Evolutionary conservation across 2,888 invertebrate species (phyloP).

Genomic region (Chelonus formosanus): DNA sequence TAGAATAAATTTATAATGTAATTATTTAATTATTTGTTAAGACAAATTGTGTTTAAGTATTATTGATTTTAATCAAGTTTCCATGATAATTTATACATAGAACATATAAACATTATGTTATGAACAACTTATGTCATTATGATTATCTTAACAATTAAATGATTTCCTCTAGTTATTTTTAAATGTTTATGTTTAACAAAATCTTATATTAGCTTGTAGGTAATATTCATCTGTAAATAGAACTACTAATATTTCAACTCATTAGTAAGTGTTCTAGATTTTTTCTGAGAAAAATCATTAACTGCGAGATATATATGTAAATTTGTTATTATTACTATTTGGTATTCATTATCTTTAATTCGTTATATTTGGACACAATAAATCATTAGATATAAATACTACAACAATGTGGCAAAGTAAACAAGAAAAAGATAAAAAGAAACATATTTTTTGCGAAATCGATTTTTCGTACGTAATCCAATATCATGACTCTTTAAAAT

Average conservation of each 20-base stretch:
- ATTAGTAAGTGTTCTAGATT: constrained; percentile 57
- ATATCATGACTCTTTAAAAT: constrained; percentile 28
- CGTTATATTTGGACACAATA: constrained; percentile 48
- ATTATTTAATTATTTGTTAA: constrained; percentile 41
- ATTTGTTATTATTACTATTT: constrained; percentile 55
- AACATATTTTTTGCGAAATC: constrained; percentile 44
- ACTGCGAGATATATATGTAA: constrained; percentile 28
- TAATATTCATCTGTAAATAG: constrained; percentile 61
- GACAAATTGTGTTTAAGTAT: constrained; percentile 45
- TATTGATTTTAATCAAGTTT: constrained; percentile 39
- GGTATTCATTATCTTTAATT: constrained; percentile 42
- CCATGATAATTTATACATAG: constrained; percentile 26
- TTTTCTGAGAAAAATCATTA: constrained; percentile 42
- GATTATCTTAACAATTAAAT: constrained; percentile 9
- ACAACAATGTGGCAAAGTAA: constrained; percentile 32
- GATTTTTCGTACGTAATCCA: constrained; percentile 40
- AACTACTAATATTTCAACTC: constrained; percentile 56
- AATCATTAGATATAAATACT: constrained; percentile 20
- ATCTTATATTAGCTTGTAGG: constrained; percentile 48
- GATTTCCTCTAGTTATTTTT: too few species aligned
- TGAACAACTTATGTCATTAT: constrained; percentile 18
- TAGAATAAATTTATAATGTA: constrained; percentile 41
- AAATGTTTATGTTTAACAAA: too few species aligned
- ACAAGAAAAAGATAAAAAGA: constrained; percentile 34
- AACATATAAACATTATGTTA: constrained; percentile 11